These are phyloP conservation scores for Hirtodrosophila histrioides DNA, from an alignment of 2,888 invertebrate species.

Conservation along the genomic window DNA sequence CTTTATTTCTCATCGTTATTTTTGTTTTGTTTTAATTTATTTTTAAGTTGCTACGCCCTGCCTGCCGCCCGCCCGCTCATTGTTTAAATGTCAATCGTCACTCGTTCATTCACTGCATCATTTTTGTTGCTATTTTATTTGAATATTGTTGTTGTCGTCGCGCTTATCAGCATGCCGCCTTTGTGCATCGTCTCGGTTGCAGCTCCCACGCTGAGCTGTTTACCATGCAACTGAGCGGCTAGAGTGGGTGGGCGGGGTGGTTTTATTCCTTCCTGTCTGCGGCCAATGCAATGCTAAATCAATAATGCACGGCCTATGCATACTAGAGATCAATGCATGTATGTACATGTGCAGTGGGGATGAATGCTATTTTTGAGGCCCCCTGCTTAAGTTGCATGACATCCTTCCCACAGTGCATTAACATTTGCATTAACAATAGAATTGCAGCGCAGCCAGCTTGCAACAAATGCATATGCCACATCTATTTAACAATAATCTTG, in stretches of 20 bases:
- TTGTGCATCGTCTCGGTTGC: constrained; percentile 15
- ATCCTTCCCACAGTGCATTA: too few relatives aligned
- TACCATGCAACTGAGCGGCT: background rate
- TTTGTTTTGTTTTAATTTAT: constrained; percentile 41
- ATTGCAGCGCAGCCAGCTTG: too few relatives aligned
- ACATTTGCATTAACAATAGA: too few relatives aligned
- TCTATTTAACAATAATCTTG: too few relatives aligned
- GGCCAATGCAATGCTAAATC: constrained; percentile 36
- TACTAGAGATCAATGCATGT: constrained; percentile 2
- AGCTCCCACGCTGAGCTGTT: constrained; percentile 35
- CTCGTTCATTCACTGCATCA: constrained; percentile 26
- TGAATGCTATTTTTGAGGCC: too few relatives aligned
- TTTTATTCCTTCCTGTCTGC: constrained; percentile 5
- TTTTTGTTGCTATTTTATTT: background rate
- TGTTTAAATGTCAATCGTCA: constrained; percentile 20
- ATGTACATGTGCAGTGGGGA: background rate
- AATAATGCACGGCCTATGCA: constrained; percentile 32
- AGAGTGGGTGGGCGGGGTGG: constrained; percentile 13
- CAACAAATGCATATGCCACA: too few relatives aligned
- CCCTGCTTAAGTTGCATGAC: too few relatives aligned
- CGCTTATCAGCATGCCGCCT: constrained; percentile 36
- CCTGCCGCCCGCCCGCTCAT: constrained; percentile 4
- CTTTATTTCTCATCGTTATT: constrained; percentile 29
- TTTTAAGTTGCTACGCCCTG: constrained; percentile 39
- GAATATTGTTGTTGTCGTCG: constrained; percentile 1